Evolutionary conservation across 2,113 vertebrate species (phyloP).

Genomic region (Oncorhynchus gorbuscha): DNA sequence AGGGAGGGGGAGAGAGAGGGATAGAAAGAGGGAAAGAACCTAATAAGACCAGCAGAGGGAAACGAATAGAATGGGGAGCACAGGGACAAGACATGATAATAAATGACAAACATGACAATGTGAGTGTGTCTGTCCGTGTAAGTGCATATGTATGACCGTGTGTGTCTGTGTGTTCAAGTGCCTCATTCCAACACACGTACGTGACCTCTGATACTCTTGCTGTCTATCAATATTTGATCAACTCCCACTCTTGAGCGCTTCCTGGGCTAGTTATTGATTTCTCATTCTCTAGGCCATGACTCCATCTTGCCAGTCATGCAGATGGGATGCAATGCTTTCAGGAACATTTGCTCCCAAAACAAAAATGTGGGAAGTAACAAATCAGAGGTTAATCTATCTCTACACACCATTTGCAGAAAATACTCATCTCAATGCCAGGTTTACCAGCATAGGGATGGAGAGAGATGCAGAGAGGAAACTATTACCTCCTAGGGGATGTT

Average conservation of each 20-base stretch:
- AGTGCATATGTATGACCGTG: conserved; percentile 8
- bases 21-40: too few species aligned
- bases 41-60: too few species aligned
- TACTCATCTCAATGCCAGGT: too few species aligned
- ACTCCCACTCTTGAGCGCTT: conserved; percentile 40
- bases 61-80: too few species aligned
- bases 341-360: not conserved
- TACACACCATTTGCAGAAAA: too few species aligned
- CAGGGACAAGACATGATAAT: too few species aligned
- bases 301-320: conserved; percentile 34
- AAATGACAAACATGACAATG: too few species aligned
- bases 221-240: conserved; percentile 51
- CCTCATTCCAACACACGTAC: not conserved
- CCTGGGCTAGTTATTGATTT: conserved; percentile 55
- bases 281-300: conserved; percentile 45
- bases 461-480: too few species aligned
- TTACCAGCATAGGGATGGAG: too few species aligned
- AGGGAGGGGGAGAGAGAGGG: too few species aligned
- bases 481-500: too few species aligned
- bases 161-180: not conserved
- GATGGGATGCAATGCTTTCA: not conserved
- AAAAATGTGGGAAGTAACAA: not conserved
- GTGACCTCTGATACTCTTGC: conserved; percentile 2
- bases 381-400: not conserved
- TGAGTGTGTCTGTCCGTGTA: not conserved